Percentiles rank a stretch among this genome's conserved stretches.
These are phyloP conservation scores for Fukomys damarensis DNA, from an alignment of 2,113 vertebrate species.

Conservation along the genomic window DNA sequence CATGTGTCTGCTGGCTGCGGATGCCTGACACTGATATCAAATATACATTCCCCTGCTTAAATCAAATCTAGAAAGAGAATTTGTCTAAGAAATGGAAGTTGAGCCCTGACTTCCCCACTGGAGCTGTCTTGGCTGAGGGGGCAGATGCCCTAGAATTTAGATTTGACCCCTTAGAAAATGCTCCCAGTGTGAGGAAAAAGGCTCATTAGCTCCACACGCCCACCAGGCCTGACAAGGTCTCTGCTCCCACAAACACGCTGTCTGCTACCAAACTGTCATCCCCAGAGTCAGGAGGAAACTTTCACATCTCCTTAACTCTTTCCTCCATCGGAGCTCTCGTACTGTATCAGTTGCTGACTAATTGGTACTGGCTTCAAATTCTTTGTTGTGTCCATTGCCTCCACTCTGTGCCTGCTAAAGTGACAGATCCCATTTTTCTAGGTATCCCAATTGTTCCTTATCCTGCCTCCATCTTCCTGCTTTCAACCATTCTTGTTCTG, in stretches of 20 bases:
- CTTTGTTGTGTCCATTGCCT: neutral
- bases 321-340: neutral
- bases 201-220: slow-evolving; percentile 46
- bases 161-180: slow-evolving; percentile 61
- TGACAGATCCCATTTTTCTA: neutral
- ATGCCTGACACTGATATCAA: neutral
- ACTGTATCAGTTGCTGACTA: neutral
- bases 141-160: slow-evolving; percentile 41
- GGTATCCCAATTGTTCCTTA: neutral
- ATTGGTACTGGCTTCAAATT: neutral
- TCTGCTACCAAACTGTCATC: slow-evolving; percentile 11
- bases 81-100: slow-evolving; percentile 5
- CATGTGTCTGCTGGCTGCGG: neutral
- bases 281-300: neutral
- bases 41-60: slow-evolving; percentile 8
- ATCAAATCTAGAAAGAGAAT: slow-evolving; percentile 53
- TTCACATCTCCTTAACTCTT: slow-evolving; percentile 49
- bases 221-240: slow-evolving; percentile 23
- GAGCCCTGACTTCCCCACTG: neutral
- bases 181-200: neutral
- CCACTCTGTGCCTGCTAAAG: neutral
- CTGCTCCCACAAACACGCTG: neutral
- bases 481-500: neutral
- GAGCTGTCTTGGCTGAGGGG: neutral
- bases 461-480: neutral